Percentiles rank a stretch among this genome's conserved stretches.
phyloP scores from a whole-genome alignment of 2,888 invertebrate genomes.

The Trilocha varians region DNA sequence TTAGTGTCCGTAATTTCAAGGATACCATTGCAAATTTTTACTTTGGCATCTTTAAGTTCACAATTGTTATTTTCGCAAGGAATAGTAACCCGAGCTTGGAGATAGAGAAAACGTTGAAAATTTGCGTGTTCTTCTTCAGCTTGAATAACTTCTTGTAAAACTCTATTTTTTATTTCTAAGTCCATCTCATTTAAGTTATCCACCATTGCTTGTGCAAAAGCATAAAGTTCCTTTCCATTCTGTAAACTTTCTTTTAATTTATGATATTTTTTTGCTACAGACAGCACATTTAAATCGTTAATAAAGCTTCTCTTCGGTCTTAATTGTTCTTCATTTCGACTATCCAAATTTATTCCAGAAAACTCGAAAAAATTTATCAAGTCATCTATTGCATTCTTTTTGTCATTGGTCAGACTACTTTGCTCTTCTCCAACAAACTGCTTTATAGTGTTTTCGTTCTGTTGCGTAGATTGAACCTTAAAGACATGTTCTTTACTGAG shows the following conservation, averaged over 20 bases:
- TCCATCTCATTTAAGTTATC: slow-evolving; percentile 50
- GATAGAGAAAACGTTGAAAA: slow-evolving; percentile 36
- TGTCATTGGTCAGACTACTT: slow-evolving; percentile 34
- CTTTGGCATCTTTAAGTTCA: slow-evolving; percentile 33
- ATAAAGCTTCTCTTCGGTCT: slow-evolving; percentile 44
- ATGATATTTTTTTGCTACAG: slow-evolving; percentile 34
- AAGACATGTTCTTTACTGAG: slow-evolving; percentile 20
- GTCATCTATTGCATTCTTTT: slow-evolving; percentile 58
- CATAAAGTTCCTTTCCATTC: slow-evolving; percentile 38
- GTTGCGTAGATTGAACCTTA: slow-evolving; percentile 19
- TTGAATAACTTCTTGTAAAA: slow-evolving; percentile 35
- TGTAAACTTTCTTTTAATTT: slow-evolving; percentile 38
- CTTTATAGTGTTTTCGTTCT: slow-evolving; percentile 18
- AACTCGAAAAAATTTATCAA: slow-evolving; percentile 54
- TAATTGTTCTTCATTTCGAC: slow-evolving; percentile 14
- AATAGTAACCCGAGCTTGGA: slow-evolving; percentile 38
- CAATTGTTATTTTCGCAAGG: slow-evolving; percentile 40
- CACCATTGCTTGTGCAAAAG: slow-evolving; percentile 37
- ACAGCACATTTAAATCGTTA: slow-evolving; percentile 35
- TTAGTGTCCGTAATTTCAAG: slow-evolving; percentile 50
- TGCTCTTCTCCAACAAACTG: slow-evolving; percentile 11
- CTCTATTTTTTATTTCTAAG: slow-evolving; percentile 33
- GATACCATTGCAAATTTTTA: slow-evolving; percentile 70
- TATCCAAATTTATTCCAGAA: slow-evolving; percentile 30
- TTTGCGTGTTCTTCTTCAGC: slow-evolving; percentile 49